Evolutionary conservation across 2,888 invertebrate species (phyloP), one percentile per base, ranked within the genome.

Genomic region (Trichopria drosophilae): DNA sequence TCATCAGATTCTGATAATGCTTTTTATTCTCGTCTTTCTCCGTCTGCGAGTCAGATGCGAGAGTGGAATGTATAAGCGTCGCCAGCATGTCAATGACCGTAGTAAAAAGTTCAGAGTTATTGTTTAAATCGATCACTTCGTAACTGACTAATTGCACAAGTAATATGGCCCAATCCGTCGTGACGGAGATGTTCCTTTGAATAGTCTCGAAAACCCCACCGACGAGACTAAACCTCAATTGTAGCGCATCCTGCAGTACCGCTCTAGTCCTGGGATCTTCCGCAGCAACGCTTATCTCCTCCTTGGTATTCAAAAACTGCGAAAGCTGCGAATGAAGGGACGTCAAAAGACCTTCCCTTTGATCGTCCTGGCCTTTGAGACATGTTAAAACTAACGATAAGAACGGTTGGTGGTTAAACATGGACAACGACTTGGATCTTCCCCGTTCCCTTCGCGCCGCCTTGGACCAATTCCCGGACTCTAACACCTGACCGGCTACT

Each of bases 121-220:
- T 92, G 66, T 93, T 91, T 3, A 93, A 82, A 75, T 96, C 95
- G 48, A 98, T 87, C 7, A 98, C 88, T 24, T 91, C 91, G 68
- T 94, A 88, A 43, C 92, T 93, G 22, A 98, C 88, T 5, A 99
- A 81, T 71, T 98, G 97, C 1, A 95, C 89, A 16, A 99, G 79
- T 6, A 97, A 78, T 57, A 96, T 83, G 1, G 95, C 92, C 98
- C 98, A 99, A 72, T 97, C 97, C 0, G 88, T 88, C 5, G 94
- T 95, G 13, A 91, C 87, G 16, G 90, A 88, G 58, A 88, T 87
- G 71, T 90, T 94, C 57, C 93, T 83, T 66, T 95, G 92, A 65
- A 98, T 93, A 6, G 94, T 93, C 77, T 98, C 97, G 78, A 98
- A 98, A 84, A 99, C 94, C 22, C 96, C 95, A n/a, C 98, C 98